These are phyloP conservation scores for Megatriorchis doriae DNA, from an alignment of 2,113 vertebrate genomes.

Conservation along the genomic window DNA sequence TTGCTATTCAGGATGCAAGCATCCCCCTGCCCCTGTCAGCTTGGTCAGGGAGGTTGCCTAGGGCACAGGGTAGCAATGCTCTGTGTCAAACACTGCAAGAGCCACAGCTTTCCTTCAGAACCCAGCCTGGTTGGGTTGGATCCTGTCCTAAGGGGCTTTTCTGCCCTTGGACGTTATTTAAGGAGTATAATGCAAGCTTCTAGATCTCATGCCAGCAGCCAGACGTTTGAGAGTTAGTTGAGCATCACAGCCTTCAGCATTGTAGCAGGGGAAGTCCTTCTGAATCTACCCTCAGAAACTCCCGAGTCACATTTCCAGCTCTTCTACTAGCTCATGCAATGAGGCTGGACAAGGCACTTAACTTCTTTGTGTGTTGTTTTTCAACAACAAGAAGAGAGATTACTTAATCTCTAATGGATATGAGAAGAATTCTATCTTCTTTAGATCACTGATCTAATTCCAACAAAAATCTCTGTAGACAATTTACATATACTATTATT, in stretches of 20 bases:
- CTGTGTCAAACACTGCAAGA: accelerated
- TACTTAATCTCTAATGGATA: background rate
- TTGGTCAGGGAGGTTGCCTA: background rate
- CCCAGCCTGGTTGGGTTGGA: background rate
- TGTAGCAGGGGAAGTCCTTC: background rate
- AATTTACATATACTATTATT: background rate
- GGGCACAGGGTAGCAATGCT: background rate
- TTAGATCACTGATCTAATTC: background rate
- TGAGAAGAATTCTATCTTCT: background rate
- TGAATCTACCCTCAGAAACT: background rate
- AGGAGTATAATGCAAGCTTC: background rate
- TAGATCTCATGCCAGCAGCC: background rate
- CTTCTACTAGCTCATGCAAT: background rate
- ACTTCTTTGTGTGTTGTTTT: background rate
- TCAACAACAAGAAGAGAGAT: background rate
- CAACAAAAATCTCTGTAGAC: background rate
- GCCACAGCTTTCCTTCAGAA: background rate
- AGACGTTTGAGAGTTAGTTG: background rate
- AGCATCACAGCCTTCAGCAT: background rate
- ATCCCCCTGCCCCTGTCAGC: background rate
- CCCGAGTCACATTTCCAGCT: background rate
- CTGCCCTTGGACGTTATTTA: background rate
- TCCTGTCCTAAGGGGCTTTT: background rate
- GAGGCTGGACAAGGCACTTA: background rate
- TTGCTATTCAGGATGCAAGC: background rate